Evolutionary conservation across 2,888 invertebrate species (phyloP), one percentile per base, ranked within the genome.

Genomic region (Lithosia quadra): DNA sequence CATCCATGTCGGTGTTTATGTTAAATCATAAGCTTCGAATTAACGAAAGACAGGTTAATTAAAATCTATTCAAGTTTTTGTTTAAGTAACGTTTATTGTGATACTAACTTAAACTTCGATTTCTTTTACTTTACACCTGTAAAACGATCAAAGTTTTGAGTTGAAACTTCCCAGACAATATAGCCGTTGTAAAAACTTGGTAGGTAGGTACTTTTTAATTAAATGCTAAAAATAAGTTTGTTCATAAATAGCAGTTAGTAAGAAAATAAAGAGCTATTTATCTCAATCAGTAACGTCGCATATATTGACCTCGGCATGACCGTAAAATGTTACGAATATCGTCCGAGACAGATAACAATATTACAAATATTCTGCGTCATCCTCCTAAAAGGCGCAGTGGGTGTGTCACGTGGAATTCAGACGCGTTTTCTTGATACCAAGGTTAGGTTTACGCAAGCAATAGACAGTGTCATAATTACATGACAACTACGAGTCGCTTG

Each of bases 401-500:
- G 80, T 80, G 80, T 81, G 80, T 77, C 82, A 69, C 36, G 24
- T 62, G 72, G 74, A 73, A 72, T 75, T 74, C 65, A 71, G 72
- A 68, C 71, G 69, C 67, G 64, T 68, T 66, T n/a, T 67, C 65
- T 71, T 69, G 24, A 55, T 72, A 72, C 68, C 81, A 80, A 80
- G 81, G 81, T 73, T 75, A 79, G 73, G 55, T 79, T 75, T 75
- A 81, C 81, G 75, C 72, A 75, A 77, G 59, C 68, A 71, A 63
- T 72, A 74, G 65, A 36, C 55, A 24, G 28, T 63, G 10, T 34
- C 55, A 56, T 34, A 55, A 55, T 67, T 63, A 62, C 49, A 68
- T 73, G n/a, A 49, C 65, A 62, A 64, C 49, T 64, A 61, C 65
- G 69, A 68, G 43, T 74, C 64, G 10, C 11, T 59, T 9, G 59